Percentiles rank a stretch among this genome's conserved stretches.
phyloP scores from a whole-genome alignment of 2,888 invertebrate genomes.

The Lacanobia oleracea region DNA sequence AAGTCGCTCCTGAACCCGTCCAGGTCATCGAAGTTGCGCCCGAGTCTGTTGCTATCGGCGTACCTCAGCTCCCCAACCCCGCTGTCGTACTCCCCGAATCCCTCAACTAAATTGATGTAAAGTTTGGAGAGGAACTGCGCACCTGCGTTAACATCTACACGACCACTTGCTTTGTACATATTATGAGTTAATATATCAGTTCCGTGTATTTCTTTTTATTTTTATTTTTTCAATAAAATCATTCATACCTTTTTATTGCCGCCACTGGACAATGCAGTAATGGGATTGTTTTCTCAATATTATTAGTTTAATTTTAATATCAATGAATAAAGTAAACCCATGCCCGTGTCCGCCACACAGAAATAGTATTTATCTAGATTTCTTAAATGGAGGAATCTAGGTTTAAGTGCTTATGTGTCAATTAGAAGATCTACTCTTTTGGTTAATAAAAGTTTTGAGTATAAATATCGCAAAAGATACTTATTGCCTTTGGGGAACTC shows the following conservation, averaged over 20 bases:
- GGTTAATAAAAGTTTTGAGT: neutral
- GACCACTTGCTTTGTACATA: conserved; percentile 14
- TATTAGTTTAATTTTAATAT: neutral
- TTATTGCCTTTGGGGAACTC: neutral
- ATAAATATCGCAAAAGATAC: neutral
- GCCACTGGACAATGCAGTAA: neutral
- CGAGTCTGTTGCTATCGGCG: conserved; percentile 44
- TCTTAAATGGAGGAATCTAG: conserved; percentile 18
- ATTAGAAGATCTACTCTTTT: neutral
- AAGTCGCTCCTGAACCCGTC: conserved; percentile 30
- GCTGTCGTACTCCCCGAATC: conserved; percentile 34
- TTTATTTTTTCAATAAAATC: conserved; percentile 2
- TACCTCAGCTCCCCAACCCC: conserved; percentile 48
- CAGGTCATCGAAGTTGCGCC: conserved; percentile 13
- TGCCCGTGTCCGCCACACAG: neutral
- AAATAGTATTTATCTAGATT: conserved; percentile 20
- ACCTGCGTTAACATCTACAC: conserved; percentile 25
- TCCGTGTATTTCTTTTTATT: conserved; percentile 7
- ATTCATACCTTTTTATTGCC: neutral
- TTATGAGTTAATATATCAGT: conserved; percentile 30
- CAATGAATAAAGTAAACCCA: neutral
- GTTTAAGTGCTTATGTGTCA: neutral
- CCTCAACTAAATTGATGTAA: conserved; percentile 44
- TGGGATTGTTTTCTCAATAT: neutral
- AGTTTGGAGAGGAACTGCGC: conserved; percentile 23